These are phyloP conservation scores for Stylophora pistillata DNA, from an alignment of 64 coral and sea anemone genomes.

Conservation along the genomic window DNA sequence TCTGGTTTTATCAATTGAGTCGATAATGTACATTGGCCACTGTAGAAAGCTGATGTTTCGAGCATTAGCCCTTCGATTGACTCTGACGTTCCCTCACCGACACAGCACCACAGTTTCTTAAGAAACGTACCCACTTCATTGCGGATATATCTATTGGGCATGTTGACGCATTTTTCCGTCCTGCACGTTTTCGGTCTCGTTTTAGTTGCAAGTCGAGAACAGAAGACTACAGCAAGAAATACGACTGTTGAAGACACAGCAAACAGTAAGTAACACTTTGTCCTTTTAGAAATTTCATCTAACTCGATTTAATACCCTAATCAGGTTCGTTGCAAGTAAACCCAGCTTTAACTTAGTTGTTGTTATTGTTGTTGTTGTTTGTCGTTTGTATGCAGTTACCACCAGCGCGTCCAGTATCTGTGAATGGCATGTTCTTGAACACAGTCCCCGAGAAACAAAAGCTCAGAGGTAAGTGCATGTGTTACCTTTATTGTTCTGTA, in stretches of 20 bases:
- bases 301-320: too few relatives aligned
- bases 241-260: slow-evolving; percentile 57
- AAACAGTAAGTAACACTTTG: slow-evolving; percentile 30
- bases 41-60: too few relatives aligned
- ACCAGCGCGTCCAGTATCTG: not conserved
- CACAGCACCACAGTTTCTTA: too few relatives aligned
- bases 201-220: slow-evolving; percentile 90
- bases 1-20: too few relatives aligned
- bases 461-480: not conserved
- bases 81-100: too few relatives aligned
- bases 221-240: slow-evolving; percentile 83
- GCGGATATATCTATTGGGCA: too few relatives aligned
- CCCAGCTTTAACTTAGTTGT: not conserved
- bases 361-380: not conserved
- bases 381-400: not conserved
- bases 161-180: too few relatives aligned
- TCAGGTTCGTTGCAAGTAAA: too few relatives aligned
- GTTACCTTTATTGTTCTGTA: not conserved
- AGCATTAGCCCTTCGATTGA: too few relatives aligned
- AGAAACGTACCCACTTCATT: too few relatives aligned
- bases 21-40: too few relatives aligned
- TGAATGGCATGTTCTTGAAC: not conserved
- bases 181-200: not conserved
- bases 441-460: not conserved
- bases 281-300: not conserved